Evolutionary conservation across 2,888 invertebrate genomes (phyloP).

Genomic region (Eudemis profundana): DNA sequence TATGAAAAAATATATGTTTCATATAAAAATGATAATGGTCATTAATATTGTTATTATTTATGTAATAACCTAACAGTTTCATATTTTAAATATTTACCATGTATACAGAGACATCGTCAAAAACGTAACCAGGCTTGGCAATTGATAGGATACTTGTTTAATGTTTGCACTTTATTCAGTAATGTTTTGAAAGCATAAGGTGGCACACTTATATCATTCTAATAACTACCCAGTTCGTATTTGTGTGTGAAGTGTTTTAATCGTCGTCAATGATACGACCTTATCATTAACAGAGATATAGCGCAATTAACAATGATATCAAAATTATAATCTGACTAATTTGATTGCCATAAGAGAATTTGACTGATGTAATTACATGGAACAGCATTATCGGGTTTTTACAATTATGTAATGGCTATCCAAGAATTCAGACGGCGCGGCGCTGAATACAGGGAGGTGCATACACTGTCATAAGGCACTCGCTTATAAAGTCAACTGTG

Average conservation of each 20-base stretch:
- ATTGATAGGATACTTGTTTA: background rate
- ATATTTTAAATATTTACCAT: no score
- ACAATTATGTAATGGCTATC: no score
- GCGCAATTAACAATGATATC: constrained; percentile 25
- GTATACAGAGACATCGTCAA: background rate
- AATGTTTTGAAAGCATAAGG: background rate
- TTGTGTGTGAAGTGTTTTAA: constrained; percentile 11
- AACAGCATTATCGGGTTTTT: no score
- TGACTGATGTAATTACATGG: background rate
- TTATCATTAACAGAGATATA: constrained; percentile 37
- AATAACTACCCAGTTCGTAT: constrained; percentile 15
- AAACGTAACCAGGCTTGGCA: background rate
- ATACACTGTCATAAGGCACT: no score
- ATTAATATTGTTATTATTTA: no score
- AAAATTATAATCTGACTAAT: constrained; percentile 38
- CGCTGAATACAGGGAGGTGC: no score
- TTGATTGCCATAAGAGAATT: constrained; percentile 44
- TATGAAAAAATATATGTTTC: background rate
- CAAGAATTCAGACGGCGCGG: no score
- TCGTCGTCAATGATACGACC: constrained; percentile 7
- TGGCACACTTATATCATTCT: constrained; percentile 1
- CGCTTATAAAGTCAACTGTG: no score
- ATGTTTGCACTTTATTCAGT: background rate
- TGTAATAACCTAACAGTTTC: background rate
- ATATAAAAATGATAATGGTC: background rate